phyloP scores from a whole-genome alignment of 1,140 invertebrate genomes.

The Linepithema humile region DNA sequence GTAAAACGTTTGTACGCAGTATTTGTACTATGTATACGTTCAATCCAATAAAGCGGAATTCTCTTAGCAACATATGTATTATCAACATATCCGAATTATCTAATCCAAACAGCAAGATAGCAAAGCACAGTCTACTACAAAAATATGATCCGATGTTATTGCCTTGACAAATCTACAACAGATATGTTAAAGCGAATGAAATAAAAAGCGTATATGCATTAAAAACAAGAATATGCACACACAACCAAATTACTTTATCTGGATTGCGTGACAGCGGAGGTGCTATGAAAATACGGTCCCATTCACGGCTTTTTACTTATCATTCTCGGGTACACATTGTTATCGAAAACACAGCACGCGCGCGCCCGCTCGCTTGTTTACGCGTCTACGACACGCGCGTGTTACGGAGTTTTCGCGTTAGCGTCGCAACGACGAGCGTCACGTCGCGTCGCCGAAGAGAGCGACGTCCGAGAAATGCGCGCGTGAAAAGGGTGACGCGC shows the following conservation, averaged over 20 bases:
- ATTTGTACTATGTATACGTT: not conserved
- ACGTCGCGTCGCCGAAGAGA: not conserved
- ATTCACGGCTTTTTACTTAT: constrained; percentile 46
- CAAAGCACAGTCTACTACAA: not conserved
- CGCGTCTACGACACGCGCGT: not conserved
- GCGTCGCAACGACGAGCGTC: constrained; percentile 25
- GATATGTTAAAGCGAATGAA: not conserved
- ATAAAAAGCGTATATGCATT: not conserved
- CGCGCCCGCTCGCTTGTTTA: constrained; percentile 28
- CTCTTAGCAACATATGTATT: not conserved
- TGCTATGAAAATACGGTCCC: constrained; percentile 11
- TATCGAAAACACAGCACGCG: constrained; percentile 9
- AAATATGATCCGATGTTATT: not conserved
- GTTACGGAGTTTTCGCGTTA: not conserved
- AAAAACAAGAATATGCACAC: not conserved
- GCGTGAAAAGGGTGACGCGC: not conserved
- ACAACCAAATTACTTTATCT: not conserved
- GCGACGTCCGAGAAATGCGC: constrained; percentile 30
- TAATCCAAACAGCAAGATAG: constrained; percentile 37
- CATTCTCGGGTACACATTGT: not conserved
- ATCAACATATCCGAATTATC: constrained; percentile 22
- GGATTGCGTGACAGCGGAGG: not conserved
- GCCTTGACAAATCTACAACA: not conserved
- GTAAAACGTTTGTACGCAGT: not conserved
- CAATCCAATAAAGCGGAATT: not conserved